Evolutionary conservation across 1,140 invertebrate species (phyloP).

Genomic region (Pogonomyrmex californicus): DNA sequence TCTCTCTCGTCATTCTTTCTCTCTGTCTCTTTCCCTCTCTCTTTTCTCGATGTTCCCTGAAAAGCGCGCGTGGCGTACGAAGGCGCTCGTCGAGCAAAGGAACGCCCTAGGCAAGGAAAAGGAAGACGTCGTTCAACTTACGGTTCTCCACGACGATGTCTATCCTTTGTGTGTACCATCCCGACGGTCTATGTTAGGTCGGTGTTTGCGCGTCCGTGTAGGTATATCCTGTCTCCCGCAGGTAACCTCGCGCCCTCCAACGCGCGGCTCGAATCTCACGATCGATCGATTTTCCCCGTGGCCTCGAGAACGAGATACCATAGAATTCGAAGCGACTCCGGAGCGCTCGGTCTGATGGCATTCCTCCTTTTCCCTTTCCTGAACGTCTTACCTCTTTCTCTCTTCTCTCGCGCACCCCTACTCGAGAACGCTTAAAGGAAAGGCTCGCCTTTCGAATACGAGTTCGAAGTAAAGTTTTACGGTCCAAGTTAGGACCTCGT

Average conservation of each 20-base stretch:
- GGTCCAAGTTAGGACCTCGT: constrained; percentile 74
- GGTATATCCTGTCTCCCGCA: constrained; percentile 58
- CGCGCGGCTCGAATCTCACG: constrained; percentile 38
- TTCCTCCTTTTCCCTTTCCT: constrained; percentile 11
- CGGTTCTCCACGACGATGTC: constrained; percentile 31
- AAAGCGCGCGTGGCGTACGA: constrained; percentile 51
- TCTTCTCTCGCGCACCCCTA: neutral
- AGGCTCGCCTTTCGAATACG: constrained; percentile 70
- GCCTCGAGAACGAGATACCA: constrained; percentile 57
- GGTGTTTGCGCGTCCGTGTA: constrained; percentile 44
- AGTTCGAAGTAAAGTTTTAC: constrained; percentile 79
- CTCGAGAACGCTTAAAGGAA: constrained; percentile 71
- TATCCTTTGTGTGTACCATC: constrained; percentile 51
- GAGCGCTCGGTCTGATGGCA: constrained; percentile 52
- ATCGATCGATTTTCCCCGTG: constrained; percentile 69
- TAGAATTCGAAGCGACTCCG: constrained; percentile 69
- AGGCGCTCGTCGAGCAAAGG: constrained; percentile 54
- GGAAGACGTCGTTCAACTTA: constrained; percentile 54
- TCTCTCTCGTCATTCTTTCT: neutral
- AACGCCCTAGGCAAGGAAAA: constrained; percentile 54
- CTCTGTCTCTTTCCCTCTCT: neutral
- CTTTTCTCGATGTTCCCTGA: constrained; percentile 15
- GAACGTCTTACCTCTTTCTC: neutral
- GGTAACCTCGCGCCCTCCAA: constrained; percentile 55
- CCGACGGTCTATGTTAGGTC: neutral